Evolutionary conservation across 2,797 vertebrate genomes (phyloP).

Genomic region (Synanceia verrucosa): DNA sequence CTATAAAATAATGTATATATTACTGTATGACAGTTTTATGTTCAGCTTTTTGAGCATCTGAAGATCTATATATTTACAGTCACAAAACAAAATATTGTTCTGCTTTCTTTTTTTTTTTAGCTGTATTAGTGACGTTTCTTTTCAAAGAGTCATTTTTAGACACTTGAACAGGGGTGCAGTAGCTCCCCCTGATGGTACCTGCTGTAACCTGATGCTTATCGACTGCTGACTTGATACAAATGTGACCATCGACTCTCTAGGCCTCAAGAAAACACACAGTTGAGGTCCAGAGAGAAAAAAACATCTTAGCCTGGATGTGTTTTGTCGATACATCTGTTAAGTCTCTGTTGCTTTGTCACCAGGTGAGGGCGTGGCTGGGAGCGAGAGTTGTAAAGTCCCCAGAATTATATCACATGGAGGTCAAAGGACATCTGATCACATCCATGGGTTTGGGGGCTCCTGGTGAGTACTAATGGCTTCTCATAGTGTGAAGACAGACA

Average conservation of each 20-base stretch:
- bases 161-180: conserved; percentile 34
- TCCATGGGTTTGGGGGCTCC: conserved; percentile 86
- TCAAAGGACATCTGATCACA: conserved; percentile 88
- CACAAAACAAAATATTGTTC: not conserved
- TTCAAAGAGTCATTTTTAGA: conserved; percentile 30
- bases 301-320: no score
- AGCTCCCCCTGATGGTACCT: conserved; percentile 45
- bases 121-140: not conserved
- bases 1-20: no score
- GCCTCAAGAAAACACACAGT: conserved; percentile 54
- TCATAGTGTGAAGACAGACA: conserved; percentile 1
- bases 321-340: conserved; percentile 1
- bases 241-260: conserved; percentile 32
- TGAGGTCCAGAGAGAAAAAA: conserved; percentile 47
- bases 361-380: conserved; percentile 70
- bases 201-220: conserved; percentile 30
- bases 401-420: conserved; percentile 83
- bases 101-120: not conserved
- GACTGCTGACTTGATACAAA: conserved; percentile 50
- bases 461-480: conserved; percentile 74
- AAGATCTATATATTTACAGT: not conserved
- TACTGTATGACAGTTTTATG: not conserved
- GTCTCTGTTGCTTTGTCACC: conserved; percentile 8
- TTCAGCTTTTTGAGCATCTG: not conserved
- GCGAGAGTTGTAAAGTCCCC: conserved; percentile 65